These are phyloP conservation scores for Aradophagus sp. DNA, from an alignment of 1,140 invertebrate genomes.

Conservation along the genomic window DNA sequence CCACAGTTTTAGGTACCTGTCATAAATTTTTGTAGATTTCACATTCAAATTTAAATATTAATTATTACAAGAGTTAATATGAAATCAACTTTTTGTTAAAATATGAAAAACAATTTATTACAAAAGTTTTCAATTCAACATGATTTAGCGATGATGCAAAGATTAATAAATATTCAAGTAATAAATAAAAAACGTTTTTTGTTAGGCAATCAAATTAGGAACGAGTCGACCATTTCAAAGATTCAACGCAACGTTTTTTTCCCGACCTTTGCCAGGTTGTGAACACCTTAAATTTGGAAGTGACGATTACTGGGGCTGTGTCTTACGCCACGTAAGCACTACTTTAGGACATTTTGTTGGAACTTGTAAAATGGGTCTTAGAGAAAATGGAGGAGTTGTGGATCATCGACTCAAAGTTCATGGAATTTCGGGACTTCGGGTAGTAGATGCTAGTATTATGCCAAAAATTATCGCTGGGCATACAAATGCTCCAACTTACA, in stretches of 20 bases:
- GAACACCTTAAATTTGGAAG: constrained; percentile 76
- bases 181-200: constrained; percentile 9
- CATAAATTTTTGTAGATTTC: too few species aligned
- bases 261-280: constrained; percentile 81
- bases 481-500: constrained; percentile 73
- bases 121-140: too few species aligned
- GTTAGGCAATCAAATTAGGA: constrained; percentile 78
- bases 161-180: too few species aligned
- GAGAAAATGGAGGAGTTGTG: constrained; percentile 69
- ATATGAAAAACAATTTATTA: too few species aligned
- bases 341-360: constrained; percentile 86
- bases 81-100: too few species aligned
- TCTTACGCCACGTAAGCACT: constrained; percentile 79
- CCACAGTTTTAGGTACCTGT: too few species aligned
- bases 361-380: constrained; percentile 78
- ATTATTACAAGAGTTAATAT: too few species aligned
- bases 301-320: constrained; percentile 85
- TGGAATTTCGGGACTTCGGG: constrained; percentile 70
- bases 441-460: constrained; percentile 75
- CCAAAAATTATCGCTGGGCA: constrained; percentile 73
- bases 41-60: too few species aligned
- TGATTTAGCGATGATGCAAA: too few species aligned
- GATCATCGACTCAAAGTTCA: constrained; percentile 70
- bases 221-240: constrained; percentile 78
- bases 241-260: constrained; percentile 78